These are phyloP conservation scores for Grallaria varia DNA, from an alignment of 2,113 vertebrate species.

Conservation along the genomic window DNA sequence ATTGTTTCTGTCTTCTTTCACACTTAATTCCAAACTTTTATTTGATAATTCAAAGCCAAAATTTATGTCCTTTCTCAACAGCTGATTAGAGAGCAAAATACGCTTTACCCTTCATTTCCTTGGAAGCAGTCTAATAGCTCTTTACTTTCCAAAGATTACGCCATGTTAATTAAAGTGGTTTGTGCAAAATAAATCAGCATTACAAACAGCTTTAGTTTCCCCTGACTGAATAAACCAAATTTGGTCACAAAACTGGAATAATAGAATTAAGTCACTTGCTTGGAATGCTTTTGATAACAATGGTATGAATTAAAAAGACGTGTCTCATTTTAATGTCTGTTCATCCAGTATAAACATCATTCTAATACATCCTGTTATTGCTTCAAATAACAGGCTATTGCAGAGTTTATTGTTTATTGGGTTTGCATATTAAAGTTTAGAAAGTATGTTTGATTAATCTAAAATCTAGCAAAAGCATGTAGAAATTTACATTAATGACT, in stretches of 20 bases:
- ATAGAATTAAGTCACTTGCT: not conserved
- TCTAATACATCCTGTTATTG: not conserved
- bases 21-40: not conserved
- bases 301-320: not conserved
- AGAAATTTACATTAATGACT: not conserved
- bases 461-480: not conserved
- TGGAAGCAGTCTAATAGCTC: not conserved
- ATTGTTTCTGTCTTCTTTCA: not conserved
- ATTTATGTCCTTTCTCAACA: not conserved
- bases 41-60: not conserved
- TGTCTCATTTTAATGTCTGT: not conserved
- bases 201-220: slow-evolving; percentile 45
- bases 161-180: slow-evolving; percentile 21
- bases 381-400: not conserved
- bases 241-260: slow-evolving; percentile 21
- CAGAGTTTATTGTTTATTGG: not conserved
- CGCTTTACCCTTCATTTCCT: not conserved
- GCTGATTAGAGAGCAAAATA: not conserved
- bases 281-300: not conserved
- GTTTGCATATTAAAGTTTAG: not conserved
- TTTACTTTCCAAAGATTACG: slow-evolving; percentile 32
- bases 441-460: not conserved
- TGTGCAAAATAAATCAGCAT: slow-evolving; percentile 58
- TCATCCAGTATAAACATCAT: not conserved
- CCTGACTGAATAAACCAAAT: slow-evolving; percentile 37